phyloP scores from a whole-genome alignment of 2,797 vertebrate species.

The Nannoperca obscura region DNA sequence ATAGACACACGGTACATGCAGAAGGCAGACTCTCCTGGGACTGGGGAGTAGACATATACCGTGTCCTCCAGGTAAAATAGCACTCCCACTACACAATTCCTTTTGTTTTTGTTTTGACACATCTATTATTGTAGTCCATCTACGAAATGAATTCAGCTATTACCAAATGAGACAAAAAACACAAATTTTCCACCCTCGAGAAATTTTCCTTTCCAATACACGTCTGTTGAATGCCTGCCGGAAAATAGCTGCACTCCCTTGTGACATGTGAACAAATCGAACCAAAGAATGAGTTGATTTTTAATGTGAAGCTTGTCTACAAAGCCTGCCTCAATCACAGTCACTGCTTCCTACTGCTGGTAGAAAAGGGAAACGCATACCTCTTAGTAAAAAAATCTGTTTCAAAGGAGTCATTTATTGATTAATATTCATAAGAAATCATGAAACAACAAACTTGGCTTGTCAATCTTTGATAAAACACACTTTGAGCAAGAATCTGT shows the following conservation, averaged over 20 bases:
- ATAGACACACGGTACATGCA: slow-evolving; percentile 10
- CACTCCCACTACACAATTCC: slow-evolving; percentile 10
- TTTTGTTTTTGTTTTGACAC: slow-evolving; percentile 57
- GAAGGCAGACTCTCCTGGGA: slow-evolving; percentile 32
- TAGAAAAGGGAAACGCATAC: slow-evolving; percentile 23
- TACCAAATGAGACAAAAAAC: slow-evolving; percentile 53
- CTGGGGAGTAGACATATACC: not conserved
- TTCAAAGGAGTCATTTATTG: slow-evolving; percentile 44
- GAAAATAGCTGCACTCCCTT: slow-evolving; percentile 59
- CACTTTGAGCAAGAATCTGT: slow-evolving; percentile 56
- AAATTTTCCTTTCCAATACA: slow-evolving; percentile 44
- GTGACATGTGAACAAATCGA: slow-evolving; percentile 60
- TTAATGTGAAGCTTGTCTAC: slow-evolving; percentile 44
- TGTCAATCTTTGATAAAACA: slow-evolving; percentile 63
- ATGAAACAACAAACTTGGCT: slow-evolving; percentile 46
- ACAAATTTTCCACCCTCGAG: slow-evolving; percentile 38
- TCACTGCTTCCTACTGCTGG: slow-evolving; percentile 16
- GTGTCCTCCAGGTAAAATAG: slow-evolving; percentile 48
- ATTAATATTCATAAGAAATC: slow-evolving; percentile 67
- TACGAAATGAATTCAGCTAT: slow-evolving; percentile 57
- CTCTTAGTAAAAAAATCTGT: slow-evolving; percentile 7
- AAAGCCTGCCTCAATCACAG: slow-evolving; percentile 51
- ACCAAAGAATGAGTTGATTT: slow-evolving; percentile 41
- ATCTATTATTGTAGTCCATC: slow-evolving; percentile 50
- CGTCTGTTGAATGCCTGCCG: slow-evolving; percentile 30